Evolutionary conservation across 92 coral and sea anemone genomes (phyloP), one percentile per base, ranked within the genome.

Genomic region (Zoanthus gigantus): DNA sequence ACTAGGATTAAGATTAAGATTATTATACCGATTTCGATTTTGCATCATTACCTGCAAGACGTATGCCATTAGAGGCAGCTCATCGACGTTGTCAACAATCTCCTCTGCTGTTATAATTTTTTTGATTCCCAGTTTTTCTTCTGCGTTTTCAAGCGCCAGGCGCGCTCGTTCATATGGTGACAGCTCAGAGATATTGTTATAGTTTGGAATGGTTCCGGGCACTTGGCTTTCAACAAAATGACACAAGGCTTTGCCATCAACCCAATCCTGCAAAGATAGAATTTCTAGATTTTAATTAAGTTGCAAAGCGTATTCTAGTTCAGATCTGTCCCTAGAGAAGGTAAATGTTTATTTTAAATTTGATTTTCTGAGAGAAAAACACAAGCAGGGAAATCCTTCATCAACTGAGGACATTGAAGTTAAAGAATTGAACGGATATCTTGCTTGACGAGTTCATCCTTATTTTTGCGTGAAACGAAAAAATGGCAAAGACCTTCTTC

Each of bases 41-140:
- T 4, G 2, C 42, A 57, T 5, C 44, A 85, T 45, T 71, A 90
- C 87, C 66, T 90, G 98, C 23, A 97, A 68, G 93, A 97, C 90
- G 88, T 97, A 97, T 1, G 98, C 96, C 99, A 97, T 97, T 56
- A 97, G 67, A 75, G 97, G 95, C 13, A 97, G 90, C 78, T 97
- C 99, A 71, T 97, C 99, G 2, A 95, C 95, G 72, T 91, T 91
- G 65, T 91, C 91, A 11, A 94, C 94, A 56, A 97, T 90, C 77
- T 97, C 98, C 88, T 93, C 94, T 15, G 97, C 90, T 37, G 93
- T 88, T 56, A 97, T 60, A 50, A 94, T 96, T 63, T 92, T 92
- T 23, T 92, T 93, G 52, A 97, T 89, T 8, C 92, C 95, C 12
- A 97, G 92, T 71, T 92, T 95, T 65, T 94, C 96, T 75, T 97